A percentile compares a stretch with the other conserved stretches of the same genome.
These are phyloP conservation scores for Saccopteryx bilineata DNA, from an alignment of 2,113 vertebrate species.

Conservation along the genomic window DNA sequence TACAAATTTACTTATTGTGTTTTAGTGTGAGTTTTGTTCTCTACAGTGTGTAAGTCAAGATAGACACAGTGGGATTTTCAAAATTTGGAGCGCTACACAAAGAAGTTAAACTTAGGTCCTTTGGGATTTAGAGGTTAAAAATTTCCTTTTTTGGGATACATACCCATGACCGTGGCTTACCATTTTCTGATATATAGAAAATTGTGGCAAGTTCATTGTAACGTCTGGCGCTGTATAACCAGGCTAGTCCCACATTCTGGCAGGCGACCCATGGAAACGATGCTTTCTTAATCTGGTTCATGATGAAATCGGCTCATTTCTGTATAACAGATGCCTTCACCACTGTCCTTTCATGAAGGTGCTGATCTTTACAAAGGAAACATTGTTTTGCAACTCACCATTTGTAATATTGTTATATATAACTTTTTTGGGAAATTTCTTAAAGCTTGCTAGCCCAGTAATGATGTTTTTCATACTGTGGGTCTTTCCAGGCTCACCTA, in stretches of 20 bases:
- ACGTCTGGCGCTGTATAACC: slow-evolving; percentile 35
- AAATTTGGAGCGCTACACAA: background rate
- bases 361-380: slow-evolving; percentile 35
- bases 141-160: slow-evolving; percentile 4
- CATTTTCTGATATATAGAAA: background rate
- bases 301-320: slow-evolving; percentile 66
- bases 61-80: background rate
- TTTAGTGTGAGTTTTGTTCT: slow-evolving; percentile 41
- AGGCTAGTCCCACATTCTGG: slow-evolving; percentile 40
- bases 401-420: background rate
- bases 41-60: slow-evolving; percentile 29
- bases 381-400: background rate
- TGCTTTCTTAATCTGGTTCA: slow-evolving; percentile 50
- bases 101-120: slow-evolving; percentile 44
- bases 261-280: background rate
- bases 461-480: background rate
- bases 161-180: background rate
- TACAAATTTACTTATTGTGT: slow-evolving; percentile 2
- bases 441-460: background rate
- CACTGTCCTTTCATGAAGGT: slow-evolving; percentile 20
- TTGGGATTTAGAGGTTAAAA: slow-evolving; percentile 53
- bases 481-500: background rate
- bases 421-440: background rate
- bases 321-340: slow-evolving; percentile 57
- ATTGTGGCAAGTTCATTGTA: background rate